Evolutionary conservation across 1,140 invertebrate genomes (phyloP).

Genomic region (Trachelipus rathkii): DNA sequence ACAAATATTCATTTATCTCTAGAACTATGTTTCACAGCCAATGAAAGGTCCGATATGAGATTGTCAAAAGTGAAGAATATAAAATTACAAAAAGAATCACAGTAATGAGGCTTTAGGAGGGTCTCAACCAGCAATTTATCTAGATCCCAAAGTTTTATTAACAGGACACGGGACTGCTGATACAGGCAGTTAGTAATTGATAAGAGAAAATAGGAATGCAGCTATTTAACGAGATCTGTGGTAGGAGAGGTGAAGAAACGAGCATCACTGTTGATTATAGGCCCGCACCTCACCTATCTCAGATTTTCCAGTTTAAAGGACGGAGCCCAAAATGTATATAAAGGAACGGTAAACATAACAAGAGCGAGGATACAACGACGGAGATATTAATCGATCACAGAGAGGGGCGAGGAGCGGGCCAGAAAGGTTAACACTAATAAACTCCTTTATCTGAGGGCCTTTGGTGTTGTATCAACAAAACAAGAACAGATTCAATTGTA

Average conservation of each 20-base stretch:
- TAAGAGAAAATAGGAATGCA: neutral
- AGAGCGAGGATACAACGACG: neutral
- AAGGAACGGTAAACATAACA: neutral
- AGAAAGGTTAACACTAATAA: neutral
- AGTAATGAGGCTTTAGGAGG: slow-evolving; percentile 1
- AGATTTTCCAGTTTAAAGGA: neutral
- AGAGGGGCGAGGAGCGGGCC: slow-evolving; percentile 4
- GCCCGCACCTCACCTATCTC: slow-evolving; percentile 1
- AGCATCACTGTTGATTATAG: neutral
- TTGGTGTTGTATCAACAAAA: no score
- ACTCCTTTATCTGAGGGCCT: no score
- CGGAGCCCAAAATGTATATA: neutral
- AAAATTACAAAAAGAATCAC: slow-evolving; percentile 11
- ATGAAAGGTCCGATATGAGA: slow-evolving; percentile 1
- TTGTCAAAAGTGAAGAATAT: slow-evolving; percentile 8
- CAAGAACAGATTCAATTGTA: no score
- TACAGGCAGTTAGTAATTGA: neutral
- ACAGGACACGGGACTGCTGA: neutral
- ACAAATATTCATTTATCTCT: neutral
- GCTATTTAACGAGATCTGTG: neutral
- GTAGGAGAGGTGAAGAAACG: neutral
- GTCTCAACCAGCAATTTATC: neutral
- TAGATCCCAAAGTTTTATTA: no score
- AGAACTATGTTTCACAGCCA: neutral
- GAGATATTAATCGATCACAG: neutral